phyloP scores from a whole-genome alignment of 2,888 invertebrate species.

The Volucella zonaria region DNA sequence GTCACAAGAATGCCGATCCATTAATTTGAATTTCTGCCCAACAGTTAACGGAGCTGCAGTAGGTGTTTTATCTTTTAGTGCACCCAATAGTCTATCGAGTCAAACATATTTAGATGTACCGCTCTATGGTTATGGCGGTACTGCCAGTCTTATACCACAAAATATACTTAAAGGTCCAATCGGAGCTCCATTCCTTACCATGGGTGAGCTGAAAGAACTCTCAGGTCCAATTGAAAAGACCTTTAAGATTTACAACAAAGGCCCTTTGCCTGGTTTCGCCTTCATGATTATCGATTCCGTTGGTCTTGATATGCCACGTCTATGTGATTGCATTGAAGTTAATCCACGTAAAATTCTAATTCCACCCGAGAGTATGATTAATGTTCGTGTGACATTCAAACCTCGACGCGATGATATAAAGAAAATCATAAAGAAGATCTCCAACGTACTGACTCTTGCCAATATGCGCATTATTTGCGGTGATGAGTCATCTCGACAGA shows the following conservation, averaged over 20 bases:
- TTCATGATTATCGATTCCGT: constrained; percentile 79
- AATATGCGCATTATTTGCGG: constrained; percentile 83
- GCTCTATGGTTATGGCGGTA: constrained; percentile 86
- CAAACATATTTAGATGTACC: constrained; percentile 78
- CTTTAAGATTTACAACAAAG: constrained; percentile 84
- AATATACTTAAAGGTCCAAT: constrained; percentile 84
- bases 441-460: constrained; percentile 82
- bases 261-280: constrained; percentile 84
- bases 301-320: constrained; percentile 78
- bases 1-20: constrained; percentile 84
- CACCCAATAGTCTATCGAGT: constrained; percentile 78
- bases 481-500: constrained; percentile 83
- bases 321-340: constrained; percentile 80
- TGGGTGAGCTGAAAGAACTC: constrained; percentile 84
- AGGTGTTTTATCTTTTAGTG: constrained; percentile 84
- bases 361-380: constrained; percentile 81
- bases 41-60: constrained; percentile 84
- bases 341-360: constrained; percentile 83
- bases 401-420: constrained; percentile 83
- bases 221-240: constrained; percentile 82
- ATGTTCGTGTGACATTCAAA: constrained; percentile 82
- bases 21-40: constrained; percentile 84
- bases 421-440: constrained; percentile 79
- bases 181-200: constrained; percentile 84
- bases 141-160: constrained; percentile 83